These are phyloP conservation scores for Dromiciops gliroides DNA, from an alignment of 2,113 vertebrate species.

Conservation along the genomic window DNA sequence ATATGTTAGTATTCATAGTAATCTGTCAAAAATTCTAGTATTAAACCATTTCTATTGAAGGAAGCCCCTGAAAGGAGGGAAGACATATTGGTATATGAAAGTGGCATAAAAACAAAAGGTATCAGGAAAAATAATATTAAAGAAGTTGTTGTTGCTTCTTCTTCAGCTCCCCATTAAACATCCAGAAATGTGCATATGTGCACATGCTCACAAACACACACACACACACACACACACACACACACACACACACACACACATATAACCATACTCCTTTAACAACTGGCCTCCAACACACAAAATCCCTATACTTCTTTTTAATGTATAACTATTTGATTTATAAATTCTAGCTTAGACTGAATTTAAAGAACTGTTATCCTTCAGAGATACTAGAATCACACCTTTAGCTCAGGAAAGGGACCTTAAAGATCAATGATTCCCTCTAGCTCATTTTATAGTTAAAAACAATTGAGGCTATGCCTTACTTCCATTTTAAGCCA, in stretches of 20 bases:
- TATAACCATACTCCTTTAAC: not conserved
- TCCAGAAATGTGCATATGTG: not conserved
- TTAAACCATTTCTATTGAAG: constrained; percentile 12
- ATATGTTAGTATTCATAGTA: not conserved
- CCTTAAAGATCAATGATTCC: not conserved
- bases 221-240: not conserved
- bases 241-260: not conserved
- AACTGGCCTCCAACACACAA: not conserved
- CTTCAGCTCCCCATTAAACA: not conserved
- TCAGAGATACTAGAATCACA: not conserved
- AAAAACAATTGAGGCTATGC: not conserved
- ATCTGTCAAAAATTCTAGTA: not conserved
- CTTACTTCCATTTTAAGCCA: not conserved
- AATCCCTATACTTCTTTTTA: not conserved
- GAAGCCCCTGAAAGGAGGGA: not conserved
- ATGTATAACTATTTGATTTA: not conserved
- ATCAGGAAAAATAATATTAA: not conserved
- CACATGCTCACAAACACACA: not conserved
- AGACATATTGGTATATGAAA: not conserved
- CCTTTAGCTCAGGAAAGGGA: not conserved
- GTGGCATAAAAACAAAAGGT: not conserved
- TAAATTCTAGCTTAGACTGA: not conserved
- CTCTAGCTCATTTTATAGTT: not conserved
- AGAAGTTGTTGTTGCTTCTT: not conserved
- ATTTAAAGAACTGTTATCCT: not conserved